Conservation (phyloP, 2,888 invertebrate genomes). For the Patella caerulea region DNA sequence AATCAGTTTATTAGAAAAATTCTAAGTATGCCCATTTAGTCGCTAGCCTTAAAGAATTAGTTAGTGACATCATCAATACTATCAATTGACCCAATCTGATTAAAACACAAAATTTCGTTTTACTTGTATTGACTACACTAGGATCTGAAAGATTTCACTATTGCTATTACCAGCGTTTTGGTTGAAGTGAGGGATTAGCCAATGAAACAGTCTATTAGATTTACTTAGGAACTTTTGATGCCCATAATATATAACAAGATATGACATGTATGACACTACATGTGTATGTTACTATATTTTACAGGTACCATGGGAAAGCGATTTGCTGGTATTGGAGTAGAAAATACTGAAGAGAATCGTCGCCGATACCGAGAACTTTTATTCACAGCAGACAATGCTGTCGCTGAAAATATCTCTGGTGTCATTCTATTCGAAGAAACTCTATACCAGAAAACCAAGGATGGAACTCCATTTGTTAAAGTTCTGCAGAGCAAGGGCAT, state of each 20-base stretch:
- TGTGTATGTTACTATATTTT: constrained; percentile 2
- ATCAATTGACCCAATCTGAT: too few species aligned
- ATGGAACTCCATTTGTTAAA: constrained; percentile 74
- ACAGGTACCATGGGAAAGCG: constrained; percentile 89
- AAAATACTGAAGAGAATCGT: constrained; percentile 94
- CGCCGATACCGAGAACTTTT: constrained; percentile 89
- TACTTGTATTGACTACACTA: too few species aligned
- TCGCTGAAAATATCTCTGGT: constrained; percentile 84
- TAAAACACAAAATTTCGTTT: too few species aligned
- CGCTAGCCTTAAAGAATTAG: too few species aligned
- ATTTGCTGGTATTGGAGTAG: constrained; percentile 88
- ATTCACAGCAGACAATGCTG: constrained; percentile 82
- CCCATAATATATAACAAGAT: neutral
- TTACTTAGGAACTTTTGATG: neutral
- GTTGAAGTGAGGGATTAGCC: too few species aligned
- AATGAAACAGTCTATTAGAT: too few species aligned
- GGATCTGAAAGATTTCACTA: too few species aligned
- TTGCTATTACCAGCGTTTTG: too few species aligned
- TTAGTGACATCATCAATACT: too few species aligned
- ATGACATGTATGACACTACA: neutral
- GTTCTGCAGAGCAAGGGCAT: constrained; percentile 65
- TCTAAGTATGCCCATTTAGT: too few species aligned
- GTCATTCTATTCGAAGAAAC: constrained; percentile 99
- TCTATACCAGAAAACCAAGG: constrained; percentile 94
- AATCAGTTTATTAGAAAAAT: too few species aligned